Conservation (phyloP, 2,113 vertebrate species). For the Perca flavescens region DNA sequence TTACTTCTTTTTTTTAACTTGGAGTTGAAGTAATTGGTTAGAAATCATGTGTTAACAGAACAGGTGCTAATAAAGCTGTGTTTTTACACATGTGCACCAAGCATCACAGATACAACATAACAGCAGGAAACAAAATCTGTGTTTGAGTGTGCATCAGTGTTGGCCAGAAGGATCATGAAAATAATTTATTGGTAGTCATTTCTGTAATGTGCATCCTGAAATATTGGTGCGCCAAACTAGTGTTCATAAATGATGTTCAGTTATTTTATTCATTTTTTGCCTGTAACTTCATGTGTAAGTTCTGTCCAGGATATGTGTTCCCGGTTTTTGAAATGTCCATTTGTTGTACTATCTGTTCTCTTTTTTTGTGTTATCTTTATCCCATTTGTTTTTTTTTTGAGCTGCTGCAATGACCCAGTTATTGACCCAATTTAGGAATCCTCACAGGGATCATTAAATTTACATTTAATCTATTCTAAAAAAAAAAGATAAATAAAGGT, state of each 20-base stretch:
- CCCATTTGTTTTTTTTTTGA: background rate
- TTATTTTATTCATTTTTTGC: background rate
- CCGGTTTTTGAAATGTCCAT: constrained; percentile 6
- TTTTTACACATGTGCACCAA: background rate
- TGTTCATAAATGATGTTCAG: background rate
- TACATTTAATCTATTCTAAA: constrained; percentile 36
- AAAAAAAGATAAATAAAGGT: constrained; percentile 36
- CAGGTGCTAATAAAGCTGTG: background rate
- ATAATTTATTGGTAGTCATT: background rate
- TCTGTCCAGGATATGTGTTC: background rate
- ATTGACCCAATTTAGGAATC: constrained; percentile 56
- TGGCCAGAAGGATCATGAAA: background rate
- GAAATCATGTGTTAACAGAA: background rate
- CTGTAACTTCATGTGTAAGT: background rate
- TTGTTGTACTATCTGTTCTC: constrained; percentile 21
- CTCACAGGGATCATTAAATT: constrained; percentile 38
- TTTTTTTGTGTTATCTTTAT: background rate
- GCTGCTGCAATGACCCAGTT: constrained; percentile 47
- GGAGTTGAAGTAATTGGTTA: background rate
- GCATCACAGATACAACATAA: background rate
- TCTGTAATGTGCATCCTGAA: background rate
- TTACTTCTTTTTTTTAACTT: background rate
- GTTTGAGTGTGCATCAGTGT: background rate
- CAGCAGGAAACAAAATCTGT: background rate
- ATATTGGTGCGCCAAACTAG: background rate